Percentiles rank a stretch among this genome's conserved stretches.
These are phyloP conservation scores for Gymnogyps californianus DNA, from an alignment of 2,113 vertebrate genomes.

Conservation along the genomic window DNA sequence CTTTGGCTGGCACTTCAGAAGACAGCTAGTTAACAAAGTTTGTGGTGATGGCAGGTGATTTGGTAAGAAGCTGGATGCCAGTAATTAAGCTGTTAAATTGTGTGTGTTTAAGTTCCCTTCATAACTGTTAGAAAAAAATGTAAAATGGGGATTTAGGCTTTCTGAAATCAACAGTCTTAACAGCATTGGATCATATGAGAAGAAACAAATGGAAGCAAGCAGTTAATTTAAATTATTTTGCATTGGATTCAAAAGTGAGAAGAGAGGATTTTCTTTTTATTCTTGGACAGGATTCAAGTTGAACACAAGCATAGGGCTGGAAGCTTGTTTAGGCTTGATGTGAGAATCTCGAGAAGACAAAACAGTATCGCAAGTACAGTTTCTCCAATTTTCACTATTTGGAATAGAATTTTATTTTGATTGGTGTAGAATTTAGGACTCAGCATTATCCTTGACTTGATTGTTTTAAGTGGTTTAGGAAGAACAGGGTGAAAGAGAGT, in stretches of 20 bases:
- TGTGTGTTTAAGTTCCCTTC: neutral
- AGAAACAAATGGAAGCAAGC: neutral
- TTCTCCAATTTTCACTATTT: neutral
- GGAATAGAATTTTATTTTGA: neutral
- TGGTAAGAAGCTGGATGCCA: neutral
- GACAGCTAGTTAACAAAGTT: neutral
- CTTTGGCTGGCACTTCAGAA: neutral
- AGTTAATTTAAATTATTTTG: constrained; percentile 8
- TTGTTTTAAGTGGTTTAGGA: neutral
- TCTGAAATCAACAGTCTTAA: neutral
- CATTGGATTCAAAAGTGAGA: neutral
- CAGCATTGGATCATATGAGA: neutral
- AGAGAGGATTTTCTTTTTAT: neutral
- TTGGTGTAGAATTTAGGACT: neutral
- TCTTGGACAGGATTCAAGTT: neutral
- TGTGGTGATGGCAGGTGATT: neutral
- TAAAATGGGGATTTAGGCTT: neutral
- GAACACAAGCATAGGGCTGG: neutral
- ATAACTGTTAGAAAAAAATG: neutral
- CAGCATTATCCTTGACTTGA: neutral
- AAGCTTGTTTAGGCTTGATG: neutral
- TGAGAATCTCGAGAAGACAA: neutral
- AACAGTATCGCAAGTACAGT: neutral
- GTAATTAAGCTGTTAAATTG: neutral
- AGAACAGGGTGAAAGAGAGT: neutral